These are phyloP conservation scores for Corydoras sp. DNA, from an alignment of 2,113 vertebrate species.

Conservation along the genomic window DNA sequence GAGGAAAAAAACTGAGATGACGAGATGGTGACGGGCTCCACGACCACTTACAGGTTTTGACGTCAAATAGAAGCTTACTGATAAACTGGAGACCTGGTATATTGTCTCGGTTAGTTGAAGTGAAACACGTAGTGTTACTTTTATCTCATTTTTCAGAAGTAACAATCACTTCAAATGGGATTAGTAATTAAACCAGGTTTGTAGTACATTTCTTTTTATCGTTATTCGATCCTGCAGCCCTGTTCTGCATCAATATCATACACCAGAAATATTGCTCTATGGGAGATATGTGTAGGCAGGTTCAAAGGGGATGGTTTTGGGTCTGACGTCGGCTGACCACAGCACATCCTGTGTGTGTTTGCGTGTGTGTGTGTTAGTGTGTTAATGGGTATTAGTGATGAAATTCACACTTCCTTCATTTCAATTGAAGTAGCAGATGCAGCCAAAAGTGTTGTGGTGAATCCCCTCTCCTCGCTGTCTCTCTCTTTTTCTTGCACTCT, in stretches of 20 bases:
- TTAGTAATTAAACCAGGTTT: conserved; percentile 2
- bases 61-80: no score
- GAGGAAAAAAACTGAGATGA: no score
- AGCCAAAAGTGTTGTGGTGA: conserved; percentile 46
- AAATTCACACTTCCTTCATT: conserved; percentile 65
- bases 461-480: conserved; percentile 23
- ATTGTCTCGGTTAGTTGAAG: no score
- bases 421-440: conserved; percentile 55
- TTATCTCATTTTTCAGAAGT: no score
- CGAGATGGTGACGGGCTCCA: no score
- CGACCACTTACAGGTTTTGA: no score
- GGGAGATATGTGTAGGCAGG: conserved; percentile 39
- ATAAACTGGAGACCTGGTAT: no score
- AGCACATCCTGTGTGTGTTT: conserved; percentile 63
- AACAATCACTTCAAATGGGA: neutral
- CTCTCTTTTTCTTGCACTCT: neutral
- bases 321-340: conserved; percentile 57
- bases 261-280: conserved; percentile 30
- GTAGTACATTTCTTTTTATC: neutral
- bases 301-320: conserved; percentile 49
- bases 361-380: conserved; percentile 59
- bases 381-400: conserved; percentile 60
- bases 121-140: no score
- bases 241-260: conserved; percentile 7
- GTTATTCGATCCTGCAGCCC: neutral